A percentile compares a stretch with the other conserved stretches of the same genome.
Conservation (phyloP, 2,888 invertebrate species). For the Agrilus cyanescens region DNA sequence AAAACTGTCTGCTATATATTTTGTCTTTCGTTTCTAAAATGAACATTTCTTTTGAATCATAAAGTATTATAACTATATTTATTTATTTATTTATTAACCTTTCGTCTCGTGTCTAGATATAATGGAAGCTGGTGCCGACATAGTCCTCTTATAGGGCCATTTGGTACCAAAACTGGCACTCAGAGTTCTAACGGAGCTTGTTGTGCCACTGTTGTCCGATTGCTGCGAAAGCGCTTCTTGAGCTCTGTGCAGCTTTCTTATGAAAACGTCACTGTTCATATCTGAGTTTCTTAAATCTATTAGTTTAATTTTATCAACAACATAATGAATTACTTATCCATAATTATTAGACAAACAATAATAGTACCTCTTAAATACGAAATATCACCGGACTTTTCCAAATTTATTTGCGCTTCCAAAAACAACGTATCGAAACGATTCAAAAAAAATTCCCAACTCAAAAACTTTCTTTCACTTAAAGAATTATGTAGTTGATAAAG, state of each 20-base stretch:
- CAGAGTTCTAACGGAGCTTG: conserved; percentile 57
- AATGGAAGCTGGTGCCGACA: conserved; percentile 84
- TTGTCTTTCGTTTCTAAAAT: conserved; percentile 56
- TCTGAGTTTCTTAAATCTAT: conserved; percentile 82
- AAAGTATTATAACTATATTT: conserved; percentile 25
- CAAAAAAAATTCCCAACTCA: conserved; percentile 96
- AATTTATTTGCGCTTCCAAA: conserved; percentile 87
- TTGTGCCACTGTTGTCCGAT: conserved; percentile 49
- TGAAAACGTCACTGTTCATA: conserved; percentile 71
- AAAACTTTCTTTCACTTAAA: conserved; percentile 76
- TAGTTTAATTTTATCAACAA: conserved; percentile 2
- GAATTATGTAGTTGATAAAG: conserved; percentile 91
- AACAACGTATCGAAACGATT: conserved; percentile 92
- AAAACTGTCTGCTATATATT: conserved; percentile 82
- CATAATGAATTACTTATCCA: conserved; percentile 1
- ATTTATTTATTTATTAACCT: conserved; percentile 32
- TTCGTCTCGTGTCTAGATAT: conserved; percentile 63
- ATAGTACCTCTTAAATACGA: conserved; percentile 63
- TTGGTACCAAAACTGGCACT: conserved; percentile 84
- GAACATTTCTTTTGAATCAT: conserved; percentile 1
- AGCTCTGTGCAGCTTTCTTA: conserved; percentile 77
- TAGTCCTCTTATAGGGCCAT: conserved; percentile 90
- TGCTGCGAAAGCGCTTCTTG: conserved; percentile 69
- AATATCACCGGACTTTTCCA: conserved; percentile 76
- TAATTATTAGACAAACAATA: neutral